Base-by-base conservation (phyloP, 1,140 invertebrate species). In the Drosophila orosa region DNA sequence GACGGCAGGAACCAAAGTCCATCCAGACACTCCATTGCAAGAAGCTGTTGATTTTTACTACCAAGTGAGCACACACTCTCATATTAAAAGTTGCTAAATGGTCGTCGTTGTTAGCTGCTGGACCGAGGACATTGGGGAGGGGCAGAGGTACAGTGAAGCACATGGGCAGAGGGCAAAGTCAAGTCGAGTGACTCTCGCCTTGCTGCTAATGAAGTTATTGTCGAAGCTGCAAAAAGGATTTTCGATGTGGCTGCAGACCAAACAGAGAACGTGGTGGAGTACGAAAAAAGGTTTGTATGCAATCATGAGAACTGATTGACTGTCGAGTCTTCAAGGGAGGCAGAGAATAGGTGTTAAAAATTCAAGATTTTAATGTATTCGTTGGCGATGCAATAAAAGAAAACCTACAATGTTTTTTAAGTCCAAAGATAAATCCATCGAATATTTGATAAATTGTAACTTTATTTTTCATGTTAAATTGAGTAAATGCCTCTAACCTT, bases 131-230 rank as follows among this genome's bases (percentile, higher is more conserved):
- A 27, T 22, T 5, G 29, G 24, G 12, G 31, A n/a, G 10, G 5
- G 12, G 31, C 31, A 15, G 40, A 54, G 52, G 52, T 55, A 33
- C 39, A 59, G 35, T 59, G 55, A 22, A 58, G 52, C 33, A 39
- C 33, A 24, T 29, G 37, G 33, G 13, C 56, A 9, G 52, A 76
- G 33, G 52, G 48, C 42, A 44, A 19, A 55, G 60, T 58, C 75
- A 75, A 76, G 69, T 71, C 65, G 48, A 75, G 80, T 77, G 67
- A 45, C 48, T 78, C 67, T 68, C 54, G 67, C 61, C 40, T 63
- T 42, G 45, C 40, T 74, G 47, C 68, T 77, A 84, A 84, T 80
- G 63, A 85, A 80, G 67, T 85, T 80, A 80, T 80, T 71, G 68
- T 74, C 59, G 57, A 74, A 72, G 63, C 58, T 67, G 33, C 48